Percentiles rank a stretch among this genome's conserved stretches.
Evolutionary conservation across 2,797 vertebrate species (phyloP).

Genomic region (Toxotes lorentzi): DNA sequence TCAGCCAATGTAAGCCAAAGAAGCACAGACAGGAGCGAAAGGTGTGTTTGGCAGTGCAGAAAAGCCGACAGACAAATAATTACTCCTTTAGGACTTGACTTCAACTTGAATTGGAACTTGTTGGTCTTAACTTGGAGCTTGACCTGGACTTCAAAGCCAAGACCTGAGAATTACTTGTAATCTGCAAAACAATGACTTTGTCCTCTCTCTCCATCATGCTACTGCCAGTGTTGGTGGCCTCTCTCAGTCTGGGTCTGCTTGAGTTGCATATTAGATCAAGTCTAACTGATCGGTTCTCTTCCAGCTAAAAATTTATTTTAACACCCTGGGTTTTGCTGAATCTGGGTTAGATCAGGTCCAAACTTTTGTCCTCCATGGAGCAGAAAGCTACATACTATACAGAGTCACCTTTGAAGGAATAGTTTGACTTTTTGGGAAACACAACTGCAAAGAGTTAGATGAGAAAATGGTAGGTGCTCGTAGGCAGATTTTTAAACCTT

Average conservation of each 20-base stretch:
- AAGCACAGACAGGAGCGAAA: not conserved
- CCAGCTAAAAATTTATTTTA: not conserved
- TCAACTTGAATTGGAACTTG: not conserved
- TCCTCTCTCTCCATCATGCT: not conserved
- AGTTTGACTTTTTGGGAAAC: not conserved
- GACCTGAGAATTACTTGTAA: not conserved
- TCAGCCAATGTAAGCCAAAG: slow-evolving; percentile 10
- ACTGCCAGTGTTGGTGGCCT: not conserved
- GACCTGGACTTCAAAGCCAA: not conserved
- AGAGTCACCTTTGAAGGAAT: not conserved
- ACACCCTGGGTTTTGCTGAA: not conserved
- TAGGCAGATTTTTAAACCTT: not conserved
- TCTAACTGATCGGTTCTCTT: not conserved
- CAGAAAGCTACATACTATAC: not conserved
- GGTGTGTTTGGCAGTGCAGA: not conserved
- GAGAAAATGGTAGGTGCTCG: not conserved
- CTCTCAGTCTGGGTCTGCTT: not conserved
- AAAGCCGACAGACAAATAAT: slow-evolving; percentile 9
- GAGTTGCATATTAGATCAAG: not conserved
- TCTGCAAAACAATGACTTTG: not conserved
- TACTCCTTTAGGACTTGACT: not conserved
- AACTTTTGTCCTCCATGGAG: too few species aligned
- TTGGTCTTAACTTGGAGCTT: not conserved
- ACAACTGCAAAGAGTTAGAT: not conserved
- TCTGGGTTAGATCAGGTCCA: not conserved